phyloP scores from a whole-genome alignment of 2,797 vertebrate genomes.

The Lindbergichthys nudifrons region DNA sequence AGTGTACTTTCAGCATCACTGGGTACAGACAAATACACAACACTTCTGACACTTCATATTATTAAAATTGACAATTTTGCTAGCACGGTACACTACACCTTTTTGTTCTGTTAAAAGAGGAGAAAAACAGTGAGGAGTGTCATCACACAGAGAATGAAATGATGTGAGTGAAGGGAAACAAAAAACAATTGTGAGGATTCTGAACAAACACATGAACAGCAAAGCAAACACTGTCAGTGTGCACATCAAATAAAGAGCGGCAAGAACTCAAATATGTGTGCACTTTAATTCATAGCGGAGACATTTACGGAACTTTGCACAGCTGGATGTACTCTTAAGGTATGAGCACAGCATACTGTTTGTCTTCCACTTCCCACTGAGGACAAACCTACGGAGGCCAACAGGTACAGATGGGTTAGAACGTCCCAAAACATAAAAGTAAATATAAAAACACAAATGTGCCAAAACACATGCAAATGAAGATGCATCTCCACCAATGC shows the following conservation, averaged over 20 bases:
- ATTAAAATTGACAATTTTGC: slow-evolving; percentile 4
- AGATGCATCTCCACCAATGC: no score
- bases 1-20: background rate
- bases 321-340: background rate
- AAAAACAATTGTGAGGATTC: background rate
- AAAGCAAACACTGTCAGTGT: slow-evolving; percentile 13
- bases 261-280: slow-evolving; percentile 1
- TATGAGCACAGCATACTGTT: background rate
- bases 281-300: background rate
- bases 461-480: no score
- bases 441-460: no score
- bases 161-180: background rate
- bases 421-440: no score
- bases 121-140: slow-evolving; percentile 1
- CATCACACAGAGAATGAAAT: slow-evolving; percentile 17
- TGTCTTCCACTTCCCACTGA: background rate
- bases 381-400: background rate
- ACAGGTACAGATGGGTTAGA: no score
- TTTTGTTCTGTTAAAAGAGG: background rate
- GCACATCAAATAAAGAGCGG: slow-evolving; percentile 26
- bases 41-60: background rate
- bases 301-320: background rate
- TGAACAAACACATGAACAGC: slow-evolving; percentile 2
- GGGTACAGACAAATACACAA: background rate
- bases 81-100: background rate